These are phyloP conservation scores for Pampusana beccarii DNA, from an alignment of 2,113 vertebrate genomes.

Conservation along the genomic window DNA sequence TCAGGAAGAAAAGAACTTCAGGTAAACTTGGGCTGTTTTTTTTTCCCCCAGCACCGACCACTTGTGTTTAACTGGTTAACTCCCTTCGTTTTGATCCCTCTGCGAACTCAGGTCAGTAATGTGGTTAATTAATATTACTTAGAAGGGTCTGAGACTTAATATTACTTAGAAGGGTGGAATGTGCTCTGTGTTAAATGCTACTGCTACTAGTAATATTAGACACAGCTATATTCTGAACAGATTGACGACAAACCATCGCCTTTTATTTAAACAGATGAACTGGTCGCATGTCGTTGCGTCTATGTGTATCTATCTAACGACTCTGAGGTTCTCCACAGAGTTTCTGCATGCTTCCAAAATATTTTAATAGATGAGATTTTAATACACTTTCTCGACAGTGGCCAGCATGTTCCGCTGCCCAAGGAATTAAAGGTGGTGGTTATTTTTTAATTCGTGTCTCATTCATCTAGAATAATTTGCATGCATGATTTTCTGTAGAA, in stretches of 20 bases:
- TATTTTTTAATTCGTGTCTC: background rate
- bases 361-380: background rate
- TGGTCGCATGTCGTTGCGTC: rapidly evolving
- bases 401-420: background rate
- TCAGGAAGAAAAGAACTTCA: background rate
- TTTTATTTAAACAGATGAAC: background rate
- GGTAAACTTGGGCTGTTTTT: background rate
- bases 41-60: background rate
- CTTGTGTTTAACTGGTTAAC: background rate
- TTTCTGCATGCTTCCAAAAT: background rate
- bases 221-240: background rate
- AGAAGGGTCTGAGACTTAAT: background rate
- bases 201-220: background rate
- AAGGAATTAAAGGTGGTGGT: background rate
- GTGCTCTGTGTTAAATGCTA: background rate
- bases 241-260: background rate
- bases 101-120: background rate
- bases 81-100: background rate
- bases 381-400: background rate
- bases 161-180: background rate
- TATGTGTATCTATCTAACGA: background rate
- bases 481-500: background rate
- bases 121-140: background rate
- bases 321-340: background rate
- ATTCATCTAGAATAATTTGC: rapidly evolving